A percentile compares a stretch with the other conserved stretches of the same genome.
phyloP scores from a whole-genome alignment of 2,888 invertebrate species.

The Idaea straminata region DNA sequence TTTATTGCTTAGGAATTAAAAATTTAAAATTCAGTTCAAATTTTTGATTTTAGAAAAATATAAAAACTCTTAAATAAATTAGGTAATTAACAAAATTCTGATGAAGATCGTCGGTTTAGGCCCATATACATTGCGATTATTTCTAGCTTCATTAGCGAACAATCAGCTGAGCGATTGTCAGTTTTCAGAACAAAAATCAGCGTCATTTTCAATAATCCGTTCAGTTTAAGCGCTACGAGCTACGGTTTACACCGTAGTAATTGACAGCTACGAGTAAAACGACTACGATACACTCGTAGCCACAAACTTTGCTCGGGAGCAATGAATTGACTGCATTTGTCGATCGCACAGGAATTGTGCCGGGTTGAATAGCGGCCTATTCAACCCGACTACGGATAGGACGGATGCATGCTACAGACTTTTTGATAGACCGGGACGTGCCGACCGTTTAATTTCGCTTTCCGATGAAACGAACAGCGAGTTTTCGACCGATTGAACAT shows the following conservation, averaged over 20 bases:
- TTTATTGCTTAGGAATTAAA: conserved; percentile 44
- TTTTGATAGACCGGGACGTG: too few species aligned
- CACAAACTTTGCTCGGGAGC: not conserved
- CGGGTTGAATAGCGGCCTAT: too few species aligned
- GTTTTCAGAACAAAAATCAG: not conserved
- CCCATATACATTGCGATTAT: not conserved
- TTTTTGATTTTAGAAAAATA: not conserved
- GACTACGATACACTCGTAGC: too few species aligned
- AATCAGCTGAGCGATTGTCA: not conserved
- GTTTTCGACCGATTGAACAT: too few species aligned
- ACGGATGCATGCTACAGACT: too few species aligned
- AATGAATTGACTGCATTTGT: not conserved
- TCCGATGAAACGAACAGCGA: too few species aligned
- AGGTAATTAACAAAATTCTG: not conserved
- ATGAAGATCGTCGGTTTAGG: not conserved
- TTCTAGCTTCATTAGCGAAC: not conserved
- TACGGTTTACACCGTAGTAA: not conserved
- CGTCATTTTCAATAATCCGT: not conserved
- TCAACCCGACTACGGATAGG: too few species aligned
- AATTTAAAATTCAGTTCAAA: conserved; percentile 11
- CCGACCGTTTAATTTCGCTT: too few species aligned
- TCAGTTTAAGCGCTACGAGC: not conserved
- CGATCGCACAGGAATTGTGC: not conserved
- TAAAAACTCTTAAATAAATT: not conserved
- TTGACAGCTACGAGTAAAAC: too few species aligned